Base-by-base conservation (phyloP, 2,113 vertebrate genomes). In the Synodontis membranacea region DNA sequence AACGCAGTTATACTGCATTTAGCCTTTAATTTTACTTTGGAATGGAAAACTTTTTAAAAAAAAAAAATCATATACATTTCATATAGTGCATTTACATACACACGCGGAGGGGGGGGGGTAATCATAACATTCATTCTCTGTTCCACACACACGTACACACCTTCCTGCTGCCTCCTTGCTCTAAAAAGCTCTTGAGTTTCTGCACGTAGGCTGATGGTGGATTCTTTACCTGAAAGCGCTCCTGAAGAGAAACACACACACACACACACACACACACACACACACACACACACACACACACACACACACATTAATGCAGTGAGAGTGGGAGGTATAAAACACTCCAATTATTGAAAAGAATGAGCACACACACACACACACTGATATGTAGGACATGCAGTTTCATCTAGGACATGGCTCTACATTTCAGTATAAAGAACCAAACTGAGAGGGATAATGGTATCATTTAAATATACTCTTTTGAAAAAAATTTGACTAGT, bases 151-250 rank as follows among this genome's bases (percentile, higher is more conserved):
- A 78, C 62, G 52, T 21, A 68, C 9, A 39, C 91, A 97, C 97
- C 96, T 97, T 98, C 83, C 96, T 94, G 92, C 96, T 92, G 0
- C 96, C 97, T 0, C 97, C 96, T 0, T 96, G 96, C 80, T 98
- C 97, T 91, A 98, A 84, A 87, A 94, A 95, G 90, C 95, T 94
- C 93, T 91, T 97, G 91, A 99, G 94, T 92, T 98, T 99, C 91
- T 96, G 96, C 93, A 98, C 93, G 90, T 99, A 99, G 17, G 96
- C 94, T 0, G 95, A 95, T 0, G 98, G 97, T 0, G 97, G 97
- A 88, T 97, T 98, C 90, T 96, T 98, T 89, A 98, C 98, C 91
- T 98, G 96, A 91, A 99, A 98, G 28, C 97, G 95, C 86, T 97
- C 98, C 97, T 99, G 79, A 19, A 0, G 84, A 86, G 17, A 90